Evolutionary conservation across 2,888 invertebrate genomes (phyloP), one percentile per base, ranked within the genome.

Genomic region (Zaprionus bogoriensis): DNA sequence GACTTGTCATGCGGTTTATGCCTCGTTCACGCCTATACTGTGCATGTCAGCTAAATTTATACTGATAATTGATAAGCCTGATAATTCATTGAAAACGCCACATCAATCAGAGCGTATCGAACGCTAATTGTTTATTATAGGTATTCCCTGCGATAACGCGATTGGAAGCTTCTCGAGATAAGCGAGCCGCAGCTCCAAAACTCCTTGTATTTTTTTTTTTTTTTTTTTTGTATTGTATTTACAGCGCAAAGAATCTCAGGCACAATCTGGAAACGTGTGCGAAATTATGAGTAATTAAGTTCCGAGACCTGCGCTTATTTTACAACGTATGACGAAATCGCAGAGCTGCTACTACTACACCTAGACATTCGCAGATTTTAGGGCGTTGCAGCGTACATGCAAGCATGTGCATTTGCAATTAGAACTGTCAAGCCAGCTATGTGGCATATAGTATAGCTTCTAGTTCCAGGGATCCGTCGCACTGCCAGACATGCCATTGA

Each of bases 401-500:
- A 62, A 67, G 57, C 63, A 59, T 63, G 57, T 60, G 12, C 58
- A 23, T 53, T 44, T 67, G 69, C 67, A 75, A 85, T 85, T 76
- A 76, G 64, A 50, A 67, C 41, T 61, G 64, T 53, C 63, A 65
- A 36, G 53, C 23, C n/a, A n/a, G n/a, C 17, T 28, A 38, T 10
- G 44, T 32, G 19, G 47, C 2, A 25, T 17, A 25, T 7, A 17
- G 47, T n/a, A n/a, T n/a, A n/a, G n/a, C n/a, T n/a, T n/a, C n/a
- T n/a, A n/a, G n/a, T n/a, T n/a, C n/a, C n/a, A n/a, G n/a, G n/a
- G n/a, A n/a, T n/a, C n/a, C n/a, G n/a, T n/a, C n/a, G n/a, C 25
- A 51, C 25, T 42, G 19, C 23, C 38, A 44, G 61, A 65, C 66
- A 76, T 80, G 79, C 83, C 86, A 85, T 73, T 85, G 86, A 76